Conservation (phyloP, 2,888 invertebrate genomes). For the Catocala fraxini region DNA sequence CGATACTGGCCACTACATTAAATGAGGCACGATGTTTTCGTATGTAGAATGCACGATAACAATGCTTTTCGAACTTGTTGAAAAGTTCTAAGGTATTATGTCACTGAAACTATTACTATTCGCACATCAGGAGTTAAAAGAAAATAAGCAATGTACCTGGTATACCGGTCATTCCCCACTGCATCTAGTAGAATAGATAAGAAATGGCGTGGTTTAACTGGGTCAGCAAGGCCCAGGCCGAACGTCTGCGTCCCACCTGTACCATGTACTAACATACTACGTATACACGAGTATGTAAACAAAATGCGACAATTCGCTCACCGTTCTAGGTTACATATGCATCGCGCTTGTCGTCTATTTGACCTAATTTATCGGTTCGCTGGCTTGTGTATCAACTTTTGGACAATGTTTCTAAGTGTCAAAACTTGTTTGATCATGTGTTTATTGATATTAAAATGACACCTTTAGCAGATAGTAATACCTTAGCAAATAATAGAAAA, state of each 20-base stretch:
- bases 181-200: slow-evolving; percentile 52
- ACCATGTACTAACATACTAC: slow-evolving; percentile 34
- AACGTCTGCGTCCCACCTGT: slow-evolving; percentile 52
- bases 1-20: no score
- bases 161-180: slow-evolving; percentile 42
- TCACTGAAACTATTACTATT: slow-evolving; percentile 24
- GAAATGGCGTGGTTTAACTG: slow-evolving; percentile 48
- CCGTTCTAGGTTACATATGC: slow-evolving; percentile 53
- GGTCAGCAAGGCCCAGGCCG: slow-evolving; percentile 54
- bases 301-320: slow-evolving; percentile 58
- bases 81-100: slow-evolving; percentile 28
- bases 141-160: slow-evolving; percentile 36
- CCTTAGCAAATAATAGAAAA: no score
- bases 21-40: no score
- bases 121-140: slow-evolving; percentile 30
- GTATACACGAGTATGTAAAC: slow-evolving; percentile 51
- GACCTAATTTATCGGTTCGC: slow-evolving; percentile 58
- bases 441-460: slow-evolving; percentile 24
- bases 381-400: slow-evolving; percentile 41
- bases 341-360: slow-evolving; percentile 52
- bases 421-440: slow-evolving; percentile 33
- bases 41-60: slow-evolving; percentile 11
- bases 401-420: slow-evolving; percentile 28
- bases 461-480: neutral
- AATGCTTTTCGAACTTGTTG: slow-evolving; percentile 14